These are phyloP conservation scores for Helicoverpa zea DNA, from an alignment of 1,140 invertebrate genomes.

Conservation along the genomic window DNA sequence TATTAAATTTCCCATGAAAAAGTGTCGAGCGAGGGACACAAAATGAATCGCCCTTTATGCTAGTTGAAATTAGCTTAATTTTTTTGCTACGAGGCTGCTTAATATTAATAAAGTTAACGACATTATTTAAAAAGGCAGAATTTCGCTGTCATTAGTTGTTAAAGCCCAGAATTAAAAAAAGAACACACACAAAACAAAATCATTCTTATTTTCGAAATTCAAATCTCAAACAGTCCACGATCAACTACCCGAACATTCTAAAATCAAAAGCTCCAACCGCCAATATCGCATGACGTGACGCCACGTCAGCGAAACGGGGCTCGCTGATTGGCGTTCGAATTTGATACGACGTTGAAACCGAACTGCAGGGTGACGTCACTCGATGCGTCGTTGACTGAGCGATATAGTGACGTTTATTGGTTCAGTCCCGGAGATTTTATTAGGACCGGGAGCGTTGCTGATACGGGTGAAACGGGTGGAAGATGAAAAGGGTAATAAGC, in stretches of 20 bases:
- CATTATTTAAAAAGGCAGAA: too few relatives aligned
- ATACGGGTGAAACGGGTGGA: neutral
- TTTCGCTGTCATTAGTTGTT: neutral
- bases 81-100: neutral
- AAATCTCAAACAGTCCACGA: neutral
- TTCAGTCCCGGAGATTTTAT: slow-evolving; percentile 39
- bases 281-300: slow-evolving; percentile 42
- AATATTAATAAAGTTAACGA: too few relatives aligned
- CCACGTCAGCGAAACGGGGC: slow-evolving; percentile 37
- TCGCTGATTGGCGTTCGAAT: slow-evolving; percentile 45
- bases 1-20: slow-evolving; percentile 52
- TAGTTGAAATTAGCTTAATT: slow-evolving; percentile 38
- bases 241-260: neutral
- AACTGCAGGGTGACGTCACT: slow-evolving; percentile 38
- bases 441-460: neutral
- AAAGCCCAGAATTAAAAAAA: neutral
- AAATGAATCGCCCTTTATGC: slow-evolving; percentile 30
- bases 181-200: neutral
- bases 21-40: slow-evolving; percentile 28
- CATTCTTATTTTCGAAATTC: neutral
- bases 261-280: slow-evolving; percentile 39
- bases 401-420: slow-evolving; percentile 37
- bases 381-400: slow-evolving; percentile 25
- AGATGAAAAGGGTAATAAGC: neutral
- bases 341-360: slow-evolving; percentile 43